phyloP scores from a whole-genome alignment of 1,140 invertebrate genomes.

The Pseudomyrmex concolor region DNA sequence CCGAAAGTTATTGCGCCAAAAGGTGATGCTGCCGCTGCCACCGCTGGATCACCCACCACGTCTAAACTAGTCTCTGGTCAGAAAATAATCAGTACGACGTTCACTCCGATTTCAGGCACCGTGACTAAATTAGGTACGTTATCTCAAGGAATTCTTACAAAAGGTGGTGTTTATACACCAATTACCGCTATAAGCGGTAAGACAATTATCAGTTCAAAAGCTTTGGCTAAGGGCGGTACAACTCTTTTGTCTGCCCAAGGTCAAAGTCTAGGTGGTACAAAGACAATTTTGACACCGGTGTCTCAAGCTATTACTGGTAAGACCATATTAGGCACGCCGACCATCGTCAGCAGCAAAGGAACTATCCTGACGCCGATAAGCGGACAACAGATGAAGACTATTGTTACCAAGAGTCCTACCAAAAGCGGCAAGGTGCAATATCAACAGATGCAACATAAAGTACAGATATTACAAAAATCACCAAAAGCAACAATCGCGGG shows the following conservation, averaged over 20 bases:
- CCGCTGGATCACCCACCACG: conserved; percentile 71
- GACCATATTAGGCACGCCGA: conserved; percentile 72
- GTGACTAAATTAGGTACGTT: conserved; percentile 73
- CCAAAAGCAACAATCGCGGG: conserved; percentile 71
- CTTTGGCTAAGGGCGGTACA: conserved; percentile 71
- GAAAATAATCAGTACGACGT: conserved; percentile 77
- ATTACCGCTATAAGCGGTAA: conserved; percentile 75
- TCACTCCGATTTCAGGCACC: conserved; percentile 74
- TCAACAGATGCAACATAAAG: conserved; percentile 76
- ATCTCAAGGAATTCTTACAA: conserved; percentile 75
- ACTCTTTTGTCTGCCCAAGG: conserved; percentile 68
- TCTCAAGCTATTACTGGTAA: conserved; percentile 73
- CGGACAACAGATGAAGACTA: conserved; percentile 82
- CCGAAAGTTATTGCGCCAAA: conserved; percentile 84
- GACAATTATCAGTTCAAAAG: conserved; percentile 74
- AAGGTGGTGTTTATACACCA: conserved; percentile 77
- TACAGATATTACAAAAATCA: conserved; percentile 77
- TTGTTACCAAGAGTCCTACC: conserved; percentile 78
- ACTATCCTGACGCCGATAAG: conserved; percentile 84
- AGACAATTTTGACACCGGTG: conserved; percentile 84
- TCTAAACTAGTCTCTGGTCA: conserved; percentile 84
- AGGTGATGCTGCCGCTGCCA: conserved; percentile 50
- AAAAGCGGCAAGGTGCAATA: conserved; percentile 79
- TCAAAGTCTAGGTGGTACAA: conserved; percentile 81
- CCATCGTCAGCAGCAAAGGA: conserved; percentile 79